These are phyloP conservation scores for Coelinius sp. DNA, from an alignment of 2,888 invertebrate genomes.

Conservation along the genomic window DNA sequence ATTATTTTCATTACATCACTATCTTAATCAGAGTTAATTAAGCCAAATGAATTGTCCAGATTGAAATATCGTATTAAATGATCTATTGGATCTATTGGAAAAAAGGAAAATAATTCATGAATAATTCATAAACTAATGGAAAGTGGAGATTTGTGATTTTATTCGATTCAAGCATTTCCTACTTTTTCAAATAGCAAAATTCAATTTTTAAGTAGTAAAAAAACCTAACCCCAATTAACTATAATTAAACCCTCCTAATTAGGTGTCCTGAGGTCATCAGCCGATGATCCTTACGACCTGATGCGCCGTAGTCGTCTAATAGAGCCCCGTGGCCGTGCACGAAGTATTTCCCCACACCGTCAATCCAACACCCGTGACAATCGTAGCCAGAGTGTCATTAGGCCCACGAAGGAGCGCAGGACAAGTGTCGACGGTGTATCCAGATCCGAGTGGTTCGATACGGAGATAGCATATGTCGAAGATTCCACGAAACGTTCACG, in stretches of 20 bases:
- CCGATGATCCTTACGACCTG: slow-evolving; percentile 82
- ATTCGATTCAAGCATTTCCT: not conserved
- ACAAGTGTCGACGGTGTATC: slow-evolving; percentile 46
- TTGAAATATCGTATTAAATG: not conserved
- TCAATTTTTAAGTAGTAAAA: too few relatives aligned
- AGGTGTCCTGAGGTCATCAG: slow-evolving; percentile 64
- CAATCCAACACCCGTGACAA: slow-evolving; percentile 58
- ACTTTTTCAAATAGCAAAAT: not conserved
- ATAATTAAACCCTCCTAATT: not conserved
- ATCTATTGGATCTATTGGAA: not conserved
- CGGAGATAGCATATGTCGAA: slow-evolving; percentile 49
- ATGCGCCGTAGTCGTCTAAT: slow-evolving; percentile 84
- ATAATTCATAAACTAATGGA: not conserved
- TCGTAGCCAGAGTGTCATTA: slow-evolving; percentile 71
- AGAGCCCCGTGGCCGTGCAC: slow-evolving; percentile 74
- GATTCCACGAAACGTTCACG: slow-evolving; percentile 44
- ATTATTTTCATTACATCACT: not conserved
- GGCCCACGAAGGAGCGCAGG: slow-evolving; percentile 50
- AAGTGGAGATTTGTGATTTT: not conserved
- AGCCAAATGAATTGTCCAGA: not conserved
- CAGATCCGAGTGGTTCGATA: slow-evolving; percentile 64
- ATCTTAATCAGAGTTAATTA: not conserved
- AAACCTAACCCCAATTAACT: not conserved
- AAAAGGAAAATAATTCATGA: not conserved
- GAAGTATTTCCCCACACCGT: slow-evolving; percentile 68